Conservation (phyloP, 2,113 vertebrate genomes). For the Neodontobutis hainanensis region DNA sequence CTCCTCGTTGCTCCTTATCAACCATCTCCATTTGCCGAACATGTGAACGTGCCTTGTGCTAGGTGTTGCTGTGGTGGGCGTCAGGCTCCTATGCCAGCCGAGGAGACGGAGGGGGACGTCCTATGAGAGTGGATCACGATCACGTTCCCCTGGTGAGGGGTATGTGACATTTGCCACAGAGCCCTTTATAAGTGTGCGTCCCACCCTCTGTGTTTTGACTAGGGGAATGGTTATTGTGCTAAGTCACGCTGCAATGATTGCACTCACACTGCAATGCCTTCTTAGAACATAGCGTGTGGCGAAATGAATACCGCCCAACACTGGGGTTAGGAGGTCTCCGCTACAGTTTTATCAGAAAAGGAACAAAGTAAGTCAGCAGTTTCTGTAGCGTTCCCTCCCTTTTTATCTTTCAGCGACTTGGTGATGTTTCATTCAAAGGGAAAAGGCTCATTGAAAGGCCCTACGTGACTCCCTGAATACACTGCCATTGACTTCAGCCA, state of each 20-base stretch:
- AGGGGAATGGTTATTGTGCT: slow-evolving; percentile 55
- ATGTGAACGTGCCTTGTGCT: slow-evolving; percentile 17
- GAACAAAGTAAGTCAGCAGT: slow-evolving; percentile 33
- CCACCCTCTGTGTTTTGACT: slow-evolving; percentile 75
- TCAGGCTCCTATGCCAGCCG: neutral
- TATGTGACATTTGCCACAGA: slow-evolving; percentile 45
- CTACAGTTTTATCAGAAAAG: neutral
- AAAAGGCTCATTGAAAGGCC: slow-evolving; percentile 27
- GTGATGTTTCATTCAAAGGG: slow-evolving; percentile 50
- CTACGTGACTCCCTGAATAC: slow-evolving; percentile 57
- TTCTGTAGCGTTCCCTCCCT: slow-evolving; percentile 21
- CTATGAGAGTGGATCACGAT: slow-evolving; percentile 25
- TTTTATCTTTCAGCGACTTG: slow-evolving; percentile 54
- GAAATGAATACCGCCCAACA: slow-evolving; percentile 52
- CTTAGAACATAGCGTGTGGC: slow-evolving; percentile 37
- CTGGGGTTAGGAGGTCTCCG: slow-evolving; percentile 24
- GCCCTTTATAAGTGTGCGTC: slow-evolving; percentile 30
- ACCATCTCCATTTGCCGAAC: slow-evolving; percentile 8
- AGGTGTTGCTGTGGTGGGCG: slow-evolving; percentile 6
- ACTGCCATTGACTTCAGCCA: slow-evolving; percentile 19
- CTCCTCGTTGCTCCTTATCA: neutral
- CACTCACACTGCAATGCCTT: slow-evolving; percentile 18
- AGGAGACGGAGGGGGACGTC: slow-evolving; percentile 7
- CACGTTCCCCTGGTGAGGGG: slow-evolving; percentile 37
- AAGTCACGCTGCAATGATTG: slow-evolving; percentile 25